These are phyloP conservation scores for Ptilonorhynchus violaceus DNA, from an alignment of 2,113 vertebrate genomes.

Conservation along the genomic window DNA sequence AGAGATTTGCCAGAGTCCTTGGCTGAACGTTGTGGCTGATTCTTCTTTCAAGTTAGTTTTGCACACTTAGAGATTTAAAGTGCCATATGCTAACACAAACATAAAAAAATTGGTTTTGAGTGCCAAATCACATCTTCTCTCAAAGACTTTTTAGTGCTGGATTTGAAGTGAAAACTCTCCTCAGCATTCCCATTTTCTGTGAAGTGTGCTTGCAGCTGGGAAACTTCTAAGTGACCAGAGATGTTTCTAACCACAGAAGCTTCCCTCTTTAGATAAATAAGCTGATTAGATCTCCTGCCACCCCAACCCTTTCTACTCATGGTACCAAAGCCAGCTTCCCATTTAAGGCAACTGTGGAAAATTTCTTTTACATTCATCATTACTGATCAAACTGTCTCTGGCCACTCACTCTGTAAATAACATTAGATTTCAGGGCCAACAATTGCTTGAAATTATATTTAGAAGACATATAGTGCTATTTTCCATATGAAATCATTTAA, in stretches of 20 bases:
- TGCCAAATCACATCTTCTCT: neutral
- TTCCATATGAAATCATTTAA: neutral
- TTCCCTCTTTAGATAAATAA: neutral
- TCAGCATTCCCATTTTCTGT: neutral
- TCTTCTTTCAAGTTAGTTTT: neutral
- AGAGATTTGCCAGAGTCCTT: slow-evolving; percentile 19
- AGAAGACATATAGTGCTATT: neutral
- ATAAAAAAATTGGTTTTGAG: neutral
- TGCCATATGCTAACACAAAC: neutral
- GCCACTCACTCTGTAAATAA: neutral
- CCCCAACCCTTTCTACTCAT: neutral
- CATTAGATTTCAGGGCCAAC: neutral
- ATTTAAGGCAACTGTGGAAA: neutral
- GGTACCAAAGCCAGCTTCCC: neutral
- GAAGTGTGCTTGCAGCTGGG: neutral
- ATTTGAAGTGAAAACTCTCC: neutral
- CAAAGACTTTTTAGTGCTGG: neutral
- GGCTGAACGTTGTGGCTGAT: neutral
- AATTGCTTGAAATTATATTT: neutral
- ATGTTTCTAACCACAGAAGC: neutral
- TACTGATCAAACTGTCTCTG: neutral
- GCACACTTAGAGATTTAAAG: neutral
- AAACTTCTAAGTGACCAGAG: neutral
- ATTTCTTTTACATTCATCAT: neutral
- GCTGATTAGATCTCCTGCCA: neutral